Evolutionary conservation across 2,797 vertebrate genomes (phyloP), one percentile per base, ranked within the genome.

Genomic region (Lerista edwardsae): DNA sequence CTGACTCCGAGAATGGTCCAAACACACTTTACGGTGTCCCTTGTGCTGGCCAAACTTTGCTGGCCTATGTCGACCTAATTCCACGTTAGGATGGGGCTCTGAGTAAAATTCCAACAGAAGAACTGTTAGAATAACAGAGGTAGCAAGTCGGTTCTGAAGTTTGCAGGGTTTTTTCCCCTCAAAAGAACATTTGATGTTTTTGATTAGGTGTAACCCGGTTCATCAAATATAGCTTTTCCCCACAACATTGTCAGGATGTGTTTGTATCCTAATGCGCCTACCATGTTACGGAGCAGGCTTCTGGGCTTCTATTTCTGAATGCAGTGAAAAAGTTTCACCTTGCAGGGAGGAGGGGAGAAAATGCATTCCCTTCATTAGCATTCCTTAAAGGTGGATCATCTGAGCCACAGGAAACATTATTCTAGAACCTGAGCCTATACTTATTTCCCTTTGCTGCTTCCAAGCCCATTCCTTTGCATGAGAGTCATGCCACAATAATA

Each of bases 201-300:
- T 44, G 39, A 82, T 44, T 75, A 84, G 25, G 71, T 76, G 59
- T 36, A 75, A 2, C 80, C 23, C 47, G 6, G 1, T 55, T 51
- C 27, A 0, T 72, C 3, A n/a, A 80, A 76, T 77, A 86, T 9
- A 89, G 80, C 7, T n/a, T 27, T 89, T 55, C 81, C 9, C 39
- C 89, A 91, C 79, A 82, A 88, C 78, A 86, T 25, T 76, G n/a
- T 84, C 65, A 76, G 59, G 87, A 92, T 83, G 44, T 67, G 25
- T 79, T 41, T 6, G 12, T n/a, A 68, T 15, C 31, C 90, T 75
- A 79, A 47, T 92, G 55, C 79, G 36, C 4, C 14, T 17, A 75
- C 29, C 64, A 5, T 9, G 6, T 62, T 44, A 74, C 25, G 36
- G 47, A 82, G 75, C 11, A 75, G 19, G 55, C 39, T 3, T 36